Percentiles rank a stretch among this genome's conserved stretches.
Conservation (phyloP, 1,140 invertebrate genomes). For the Sitobion miscanthi region DNA sequence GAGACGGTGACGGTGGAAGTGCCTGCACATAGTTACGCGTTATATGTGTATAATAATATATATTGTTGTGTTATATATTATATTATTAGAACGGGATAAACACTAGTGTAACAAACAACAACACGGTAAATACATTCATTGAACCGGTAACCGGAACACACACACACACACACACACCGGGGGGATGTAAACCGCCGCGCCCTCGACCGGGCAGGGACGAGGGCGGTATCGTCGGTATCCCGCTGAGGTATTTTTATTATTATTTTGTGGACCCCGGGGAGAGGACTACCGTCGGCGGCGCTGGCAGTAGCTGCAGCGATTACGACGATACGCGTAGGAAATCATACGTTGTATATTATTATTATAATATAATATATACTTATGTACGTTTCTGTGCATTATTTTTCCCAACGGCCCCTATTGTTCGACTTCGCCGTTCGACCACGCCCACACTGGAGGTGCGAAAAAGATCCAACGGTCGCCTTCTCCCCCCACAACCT, state of each 20-base stretch:
- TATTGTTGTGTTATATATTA: neutral
- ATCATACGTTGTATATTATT: neutral
- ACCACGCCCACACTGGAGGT: conserved; percentile 43
- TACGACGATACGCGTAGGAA: neutral
- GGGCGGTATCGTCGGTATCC: conserved; percentile 42
- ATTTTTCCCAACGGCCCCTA: conserved; percentile 26
- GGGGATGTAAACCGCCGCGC: neutral
- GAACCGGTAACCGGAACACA: conserved; percentile 55
- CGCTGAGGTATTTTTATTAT: conserved; percentile 49
- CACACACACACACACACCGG: neutral
- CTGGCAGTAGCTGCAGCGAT: neutral
- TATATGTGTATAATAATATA: neutral
- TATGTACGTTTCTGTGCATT: neutral
- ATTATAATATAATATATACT: neutral
- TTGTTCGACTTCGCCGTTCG: conserved; percentile 33
- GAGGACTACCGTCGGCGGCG: neutral
- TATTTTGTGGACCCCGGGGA: conserved; percentile 23
- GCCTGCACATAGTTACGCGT: neutral
- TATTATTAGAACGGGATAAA: conserved; percentile 28
- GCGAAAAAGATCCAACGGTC: conserved; percentile 54
- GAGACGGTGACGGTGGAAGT: neutral
- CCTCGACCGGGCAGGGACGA: neutral
- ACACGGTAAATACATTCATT: conserved; percentile 51
- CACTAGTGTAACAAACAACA: conserved; percentile 51
- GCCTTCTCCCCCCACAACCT: neutral